Percentiles rank a stretch among this genome's conserved stretches.
These are phyloP conservation scores for Cairina moschata DNA, from an alignment of 2,113 vertebrate genomes.

Conservation along the genomic window DNA sequence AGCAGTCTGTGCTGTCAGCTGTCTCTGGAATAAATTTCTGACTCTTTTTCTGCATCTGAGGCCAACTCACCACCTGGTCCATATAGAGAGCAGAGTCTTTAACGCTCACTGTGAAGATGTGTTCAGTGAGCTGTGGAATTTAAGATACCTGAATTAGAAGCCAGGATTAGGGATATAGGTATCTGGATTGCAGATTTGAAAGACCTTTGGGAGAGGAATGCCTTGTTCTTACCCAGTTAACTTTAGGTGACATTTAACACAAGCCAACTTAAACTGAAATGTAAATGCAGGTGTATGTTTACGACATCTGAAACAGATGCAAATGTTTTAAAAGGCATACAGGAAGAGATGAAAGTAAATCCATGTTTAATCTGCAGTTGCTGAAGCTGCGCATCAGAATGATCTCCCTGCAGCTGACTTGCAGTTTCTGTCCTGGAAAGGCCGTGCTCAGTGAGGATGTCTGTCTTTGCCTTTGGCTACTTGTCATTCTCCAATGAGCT, in stretches of 20 bases:
- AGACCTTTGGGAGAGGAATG: not conserved
- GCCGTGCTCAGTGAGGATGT: not conserved
- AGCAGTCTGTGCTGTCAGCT: not conserved
- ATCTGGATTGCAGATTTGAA: not conserved
- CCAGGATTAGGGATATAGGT: slow-evolving; percentile 26
- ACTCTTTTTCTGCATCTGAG: not conserved
- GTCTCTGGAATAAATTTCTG: not conserved
- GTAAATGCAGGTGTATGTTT: not conserved
- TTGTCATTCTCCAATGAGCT: not conserved
- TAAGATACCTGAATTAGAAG: not conserved
- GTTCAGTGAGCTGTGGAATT: not conserved
- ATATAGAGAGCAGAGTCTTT: not conserved
- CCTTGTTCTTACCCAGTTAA: not conserved
- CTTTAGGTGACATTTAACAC: not conserved
- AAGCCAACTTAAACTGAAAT: not conserved
- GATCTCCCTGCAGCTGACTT: not conserved
- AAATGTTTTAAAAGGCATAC: not conserved
- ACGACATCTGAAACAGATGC: not conserved
- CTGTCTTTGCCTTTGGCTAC: not conserved
- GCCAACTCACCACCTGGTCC: not conserved
- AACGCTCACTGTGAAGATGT: not conserved
- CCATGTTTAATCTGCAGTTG: not conserved
- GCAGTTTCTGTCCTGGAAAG: not conserved
- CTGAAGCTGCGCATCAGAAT: not conserved
- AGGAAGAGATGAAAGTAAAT: not conserved